A percentile compares a stretch with the other conserved stretches of the same genome.
Conservation (phyloP, 2,797 vertebrate genomes). For the Parambassis ranga region DNA sequence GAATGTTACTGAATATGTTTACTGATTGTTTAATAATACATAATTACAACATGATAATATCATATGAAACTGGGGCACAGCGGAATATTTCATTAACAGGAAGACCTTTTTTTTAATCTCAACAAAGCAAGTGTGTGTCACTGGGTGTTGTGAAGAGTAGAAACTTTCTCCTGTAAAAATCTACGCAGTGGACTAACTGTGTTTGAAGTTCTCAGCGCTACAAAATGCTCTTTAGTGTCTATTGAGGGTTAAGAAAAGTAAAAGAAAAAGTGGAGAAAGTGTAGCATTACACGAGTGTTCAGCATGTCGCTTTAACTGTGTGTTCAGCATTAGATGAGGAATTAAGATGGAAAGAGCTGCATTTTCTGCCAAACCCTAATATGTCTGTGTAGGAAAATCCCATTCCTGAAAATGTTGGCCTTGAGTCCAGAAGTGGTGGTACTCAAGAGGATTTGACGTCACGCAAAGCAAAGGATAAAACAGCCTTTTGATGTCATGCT, state of each 20-base stretch:
- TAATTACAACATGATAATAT: not conserved
- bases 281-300: too few species aligned
- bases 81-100: not conserved
- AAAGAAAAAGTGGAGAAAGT: too few species aligned
- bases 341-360: conserved; percentile 18
- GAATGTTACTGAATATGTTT: too few species aligned
- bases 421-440: conserved; percentile 31
- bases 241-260: not conserved
- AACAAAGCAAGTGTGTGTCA: not conserved
- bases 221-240: conserved; percentile 9
- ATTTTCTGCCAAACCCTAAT: conserved; percentile 43
- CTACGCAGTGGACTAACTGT: conserved; percentile 14
- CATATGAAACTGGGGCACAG: not conserved
- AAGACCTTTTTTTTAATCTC: conserved; percentile 25
- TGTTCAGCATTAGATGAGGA: conserved; percentile 10
- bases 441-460: conserved; percentile 56
- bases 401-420: conserved; percentile 34
- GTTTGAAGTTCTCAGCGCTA: conserved; percentile 17
- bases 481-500: conserved; percentile 60
- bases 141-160: not conserved
- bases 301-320: conserved; percentile 1
- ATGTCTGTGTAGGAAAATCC: conserved; percentile 55
- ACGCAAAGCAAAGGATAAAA: conserved; percentile 51
- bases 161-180: too few species aligned
- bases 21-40: not conserved